These are phyloP conservation scores for Chrysolina haemoptera DNA, from an alignment of 2,888 invertebrate species.

Conservation along the genomic window DNA sequence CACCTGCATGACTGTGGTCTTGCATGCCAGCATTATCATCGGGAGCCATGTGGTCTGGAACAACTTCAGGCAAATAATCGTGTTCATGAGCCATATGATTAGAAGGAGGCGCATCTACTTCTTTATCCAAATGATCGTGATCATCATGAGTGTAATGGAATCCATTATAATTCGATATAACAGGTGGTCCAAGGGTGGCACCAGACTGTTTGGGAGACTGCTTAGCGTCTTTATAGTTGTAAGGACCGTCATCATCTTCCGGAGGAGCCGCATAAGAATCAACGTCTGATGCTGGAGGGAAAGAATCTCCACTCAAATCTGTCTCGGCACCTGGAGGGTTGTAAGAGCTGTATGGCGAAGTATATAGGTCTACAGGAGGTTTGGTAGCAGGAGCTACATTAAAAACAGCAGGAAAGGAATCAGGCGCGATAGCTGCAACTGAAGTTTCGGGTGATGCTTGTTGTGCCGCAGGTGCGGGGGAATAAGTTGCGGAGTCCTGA, in stretches of 20 bases:
- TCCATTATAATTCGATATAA: constrained; percentile 42
- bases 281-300: constrained; percentile 9
- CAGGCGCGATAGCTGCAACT: constrained; percentile 27
- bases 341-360: constrained; percentile 63
- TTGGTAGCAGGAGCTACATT: constrained; percentile 45
- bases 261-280: constrained; percentile 34
- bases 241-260: constrained; percentile 32
- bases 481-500: constrained; percentile 29
- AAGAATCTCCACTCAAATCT: constrained; percentile 40
- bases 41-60: constrained; percentile 30
- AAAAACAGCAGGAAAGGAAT: constrained; percentile 48
- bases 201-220: constrained; percentile 37
- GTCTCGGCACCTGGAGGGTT: constrained; percentile 58
- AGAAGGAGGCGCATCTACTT: constrained; percentile 38
- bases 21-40: constrained; percentile 22
- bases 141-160: constrained; percentile 10
- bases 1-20: background rate
- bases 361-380: constrained; percentile 56
- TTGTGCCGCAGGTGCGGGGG: constrained; percentile 26
- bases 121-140: constrained; percentile 31
- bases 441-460: constrained; percentile 32
- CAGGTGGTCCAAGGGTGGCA: constrained; percentile 57
- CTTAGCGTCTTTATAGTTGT: constrained; percentile 32
- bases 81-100: constrained; percentile 27
- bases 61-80: background rate